Evolutionary conservation across 2,888 invertebrate species (phyloP), one percentile per base, ranked within the genome.

Genomic region (Petrolisthes cinctipes): DNA sequence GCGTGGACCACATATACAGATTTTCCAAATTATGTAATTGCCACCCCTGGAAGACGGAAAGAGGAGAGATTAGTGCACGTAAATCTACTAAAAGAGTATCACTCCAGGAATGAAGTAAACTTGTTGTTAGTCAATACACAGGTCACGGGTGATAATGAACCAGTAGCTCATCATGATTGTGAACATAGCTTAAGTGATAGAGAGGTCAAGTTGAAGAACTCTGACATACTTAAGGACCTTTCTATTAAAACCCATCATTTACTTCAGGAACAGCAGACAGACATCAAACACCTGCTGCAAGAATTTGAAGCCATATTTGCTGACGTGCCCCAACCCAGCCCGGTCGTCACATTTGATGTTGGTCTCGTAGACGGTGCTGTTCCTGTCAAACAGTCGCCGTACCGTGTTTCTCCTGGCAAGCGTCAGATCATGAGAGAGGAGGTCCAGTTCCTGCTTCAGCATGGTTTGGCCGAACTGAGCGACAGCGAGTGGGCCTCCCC

Each of bases 401-500:
- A 79, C 2, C 51, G 53, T 17, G 54, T 79, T 0, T 79, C 53
- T 4, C 79, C 51, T 9, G 54, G 11, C 7, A 79, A 79, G 37
- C 17, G 7, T 4, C 14, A 80, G 17, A 80, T 80, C 6, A 0
- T 80, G 80, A 54, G 56, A 61, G 71, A 82, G 1, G 82, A 68
- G 51, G 66, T 82, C 0, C 14, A 82, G 4, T 82, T 68, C 51
- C n/a, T 82, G 20, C 23, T 68, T 5, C 4, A 37, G 3, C 4
- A 82, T 17, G 37, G 14, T 68, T 51, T 82, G 5, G 68, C 17
- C 66, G 82, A 82, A 53, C 68, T 66, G 9, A 80, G 57, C 37
- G 4, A 80, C 20, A 80, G 61, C 17, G 80, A 80, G n/a, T 80
- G 54, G 80, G 80, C 80, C n/a, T 80, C 80, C 20, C 57, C 80